Conservation (phyloP, 2,888 invertebrate species). For the Drosophila multiciliata region DNA sequence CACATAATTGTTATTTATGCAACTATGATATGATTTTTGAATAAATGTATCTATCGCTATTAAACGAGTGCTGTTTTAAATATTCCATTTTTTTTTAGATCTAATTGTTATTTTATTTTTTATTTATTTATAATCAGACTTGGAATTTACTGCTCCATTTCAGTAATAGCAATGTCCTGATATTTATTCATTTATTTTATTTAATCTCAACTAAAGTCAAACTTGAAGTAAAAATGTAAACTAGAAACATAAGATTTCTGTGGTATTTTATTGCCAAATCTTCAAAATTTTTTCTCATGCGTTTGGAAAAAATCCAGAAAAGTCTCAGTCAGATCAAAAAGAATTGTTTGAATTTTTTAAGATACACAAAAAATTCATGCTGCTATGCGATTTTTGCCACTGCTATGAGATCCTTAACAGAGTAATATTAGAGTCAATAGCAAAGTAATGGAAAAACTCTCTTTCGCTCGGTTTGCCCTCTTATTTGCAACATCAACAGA, state of each 20-base stretch:
- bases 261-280: neutral
- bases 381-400: neutral
- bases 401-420: neutral
- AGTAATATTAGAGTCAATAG: accelerated
- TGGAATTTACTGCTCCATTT: neutral
- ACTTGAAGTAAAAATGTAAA: neutral
- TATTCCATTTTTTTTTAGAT: neutral
- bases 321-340: neutral
- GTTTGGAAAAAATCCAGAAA: neutral
- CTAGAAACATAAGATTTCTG: neutral
- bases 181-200: neutral
- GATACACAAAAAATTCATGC: neutral
- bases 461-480: neutral
- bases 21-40: constrained; percentile 74
- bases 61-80: constrained; percentile 13
- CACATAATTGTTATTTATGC: constrained; percentile 71
- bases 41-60: constrained; percentile 79
- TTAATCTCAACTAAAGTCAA: neutral
- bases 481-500: neutral
- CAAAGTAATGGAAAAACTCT: neutral
- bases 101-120: neutral
- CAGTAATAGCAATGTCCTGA: neutral
- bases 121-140: neutral
- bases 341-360: neutral
- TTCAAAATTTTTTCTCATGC: neutral